Evolutionary conservation across 1,140 invertebrate genomes (phyloP).

Genomic region (Leptestheria dahalacensis): DNA sequence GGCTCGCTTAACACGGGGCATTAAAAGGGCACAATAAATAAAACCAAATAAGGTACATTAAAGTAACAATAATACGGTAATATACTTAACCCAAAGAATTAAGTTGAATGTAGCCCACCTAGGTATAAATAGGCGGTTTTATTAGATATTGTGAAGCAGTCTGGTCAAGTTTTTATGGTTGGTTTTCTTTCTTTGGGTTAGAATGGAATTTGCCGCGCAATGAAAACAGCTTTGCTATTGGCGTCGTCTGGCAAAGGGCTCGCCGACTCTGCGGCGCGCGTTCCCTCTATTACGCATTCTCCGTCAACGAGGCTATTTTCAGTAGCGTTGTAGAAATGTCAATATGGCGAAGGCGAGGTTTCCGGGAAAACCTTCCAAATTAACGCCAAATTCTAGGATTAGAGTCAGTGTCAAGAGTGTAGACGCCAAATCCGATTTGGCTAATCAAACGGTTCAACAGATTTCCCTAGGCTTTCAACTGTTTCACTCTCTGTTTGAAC

Average conservation of each 20-base stretch:
- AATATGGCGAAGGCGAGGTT: slow-evolving; percentile 23
- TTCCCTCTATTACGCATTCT: not conserved
- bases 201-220: not conserved
- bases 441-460: slow-evolving; percentile 18
- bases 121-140: too few species aligned
- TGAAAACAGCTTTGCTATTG: not conserved
- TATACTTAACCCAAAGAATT: too few species aligned
- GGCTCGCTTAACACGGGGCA: too few species aligned
- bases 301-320: not conserved
- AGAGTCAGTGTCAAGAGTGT: slow-evolving; percentile 21
- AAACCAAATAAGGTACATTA: too few species aligned
- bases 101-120: too few species aligned
- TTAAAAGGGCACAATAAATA: too few species aligned
- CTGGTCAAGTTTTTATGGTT: not conserved
- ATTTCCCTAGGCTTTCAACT: slow-evolving; percentile 26
- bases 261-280: not conserved
- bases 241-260: not conserved
- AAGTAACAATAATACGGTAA: too few species aligned
- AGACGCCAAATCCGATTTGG: slow-evolving; percentile 19
- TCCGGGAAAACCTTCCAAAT: slow-evolving; percentile 24
- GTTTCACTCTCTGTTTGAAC: slow-evolving; percentile 29
- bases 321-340: slow-evolving; percentile 5
- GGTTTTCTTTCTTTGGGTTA: not conserved
- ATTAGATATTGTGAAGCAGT: too few species aligned
- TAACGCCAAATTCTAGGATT: slow-evolving; percentile 22